Base-by-base conservation (phyloP, 2,888 invertebrate species). In the Nemurella pictetii region DNA sequence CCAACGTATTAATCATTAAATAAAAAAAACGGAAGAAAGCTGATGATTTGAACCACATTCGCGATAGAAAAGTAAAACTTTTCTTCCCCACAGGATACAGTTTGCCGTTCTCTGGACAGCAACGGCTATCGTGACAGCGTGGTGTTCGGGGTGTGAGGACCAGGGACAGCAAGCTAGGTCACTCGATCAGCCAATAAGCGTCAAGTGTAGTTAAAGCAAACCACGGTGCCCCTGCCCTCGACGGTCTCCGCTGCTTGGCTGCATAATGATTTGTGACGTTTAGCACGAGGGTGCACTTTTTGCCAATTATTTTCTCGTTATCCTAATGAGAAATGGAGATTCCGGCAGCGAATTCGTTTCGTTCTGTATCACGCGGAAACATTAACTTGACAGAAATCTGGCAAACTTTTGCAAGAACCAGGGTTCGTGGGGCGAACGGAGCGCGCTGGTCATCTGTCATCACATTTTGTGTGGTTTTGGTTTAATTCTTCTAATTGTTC, bases 291-390 rank as follows among this genome's bases (percentile, higher is more conserved):
- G 55, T 75, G 75, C 28, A 28, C 75, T 75, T 75, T 75, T 75
- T 75, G 75, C 28, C 75, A 75, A 75, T 75, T 75, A 75, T 75
- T 27, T 75, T 75, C 75, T 75, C 75, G 75, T 75, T 75, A 75
- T 75, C 5, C 27, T 75, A 75, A 75, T 75, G 26, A 75, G 75
- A 75, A 75, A 27, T 75, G 75, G 75, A 28, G 75, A 75, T 75
- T 75, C 7, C 75, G 9, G 75, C 9, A 75, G 20, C 55, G 55
- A 55, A 55, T 55, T 55, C 55, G 12, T 55, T 55, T 55, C 55
- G 55, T 1, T 55, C 3, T 3, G 55, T 20, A 32, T 20, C 20
- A 12, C 55, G 55, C 20, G 9, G 55, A 55, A 15, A 55, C 55
- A 55, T 55, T 55, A 55, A 55, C 55, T 55, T 55, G 55, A 55